A percentile compares a stretch with the other conserved stretches of the same genome.
Evolutionary conservation across 2,113 vertebrate species (phyloP).

Genomic region (Hepsetus odoe): DNA sequence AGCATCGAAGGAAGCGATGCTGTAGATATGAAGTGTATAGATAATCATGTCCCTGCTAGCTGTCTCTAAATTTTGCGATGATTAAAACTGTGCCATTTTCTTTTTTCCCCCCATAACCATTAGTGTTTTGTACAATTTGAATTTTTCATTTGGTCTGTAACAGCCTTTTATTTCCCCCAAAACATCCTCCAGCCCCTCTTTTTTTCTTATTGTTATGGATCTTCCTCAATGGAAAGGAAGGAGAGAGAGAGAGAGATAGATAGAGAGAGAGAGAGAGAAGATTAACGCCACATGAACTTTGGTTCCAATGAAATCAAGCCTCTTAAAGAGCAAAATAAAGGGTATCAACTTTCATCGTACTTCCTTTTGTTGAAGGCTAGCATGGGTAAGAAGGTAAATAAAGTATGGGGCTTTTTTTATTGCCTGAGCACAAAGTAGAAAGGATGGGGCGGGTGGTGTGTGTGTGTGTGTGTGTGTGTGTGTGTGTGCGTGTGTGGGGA

Average conservation of each 20-base stretch:
- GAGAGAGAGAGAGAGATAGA: not conserved
- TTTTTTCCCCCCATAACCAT: conserved; percentile 9
- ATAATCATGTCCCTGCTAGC: conserved; percentile 71
- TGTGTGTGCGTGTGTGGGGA: no score
- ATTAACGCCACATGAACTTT: conserved; percentile 60
- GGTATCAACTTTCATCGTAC: conserved; percentile 72
- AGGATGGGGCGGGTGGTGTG: conserved; percentile 12
- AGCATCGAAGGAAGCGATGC: conserved; percentile 66
- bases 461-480: no score
- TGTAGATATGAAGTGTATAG: conserved; percentile 63
- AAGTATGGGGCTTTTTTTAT: conserved; percentile 73
- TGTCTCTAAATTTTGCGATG: conserved; percentile 64
- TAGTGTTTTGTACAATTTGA: conserved; percentile 28
- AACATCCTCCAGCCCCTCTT: conserved; percentile 10
- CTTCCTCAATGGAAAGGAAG: conserved; percentile 9
- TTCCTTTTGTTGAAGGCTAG: conserved; percentile 74
- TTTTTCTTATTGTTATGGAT: conserved; percentile 60
- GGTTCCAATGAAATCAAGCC: conserved; percentile 68
- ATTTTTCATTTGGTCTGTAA: conserved; percentile 15
- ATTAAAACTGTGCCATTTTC: not conserved
- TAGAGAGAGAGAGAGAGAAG: conserved; percentile 15
- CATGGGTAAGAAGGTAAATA: conserved; percentile 52
- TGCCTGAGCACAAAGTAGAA: conserved; percentile 28
- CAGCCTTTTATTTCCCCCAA: not conserved
- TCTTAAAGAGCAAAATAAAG: conserved; percentile 62